Percentiles rank a stretch among this genome's conserved stretches.
Conservation (phyloP, 1,140 invertebrate species). For the Danaus melanippus region DNA sequence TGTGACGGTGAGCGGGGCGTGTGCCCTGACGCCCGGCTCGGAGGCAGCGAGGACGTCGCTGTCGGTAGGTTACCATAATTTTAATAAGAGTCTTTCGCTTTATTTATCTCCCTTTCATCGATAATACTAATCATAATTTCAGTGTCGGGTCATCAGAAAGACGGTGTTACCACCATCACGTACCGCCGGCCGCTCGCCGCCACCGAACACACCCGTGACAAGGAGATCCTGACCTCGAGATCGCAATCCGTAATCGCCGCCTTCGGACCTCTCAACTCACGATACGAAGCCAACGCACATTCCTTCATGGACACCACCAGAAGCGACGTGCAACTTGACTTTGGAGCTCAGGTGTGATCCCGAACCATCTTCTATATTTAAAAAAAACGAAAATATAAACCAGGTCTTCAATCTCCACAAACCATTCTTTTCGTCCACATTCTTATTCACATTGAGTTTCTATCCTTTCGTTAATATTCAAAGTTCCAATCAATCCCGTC, state of each 20-base stretch:
- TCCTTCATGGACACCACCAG: slow-evolving; percentile 80
- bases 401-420: no score
- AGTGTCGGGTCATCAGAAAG: slow-evolving; percentile 81
- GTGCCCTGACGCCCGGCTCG: slow-evolving; percentile 87
- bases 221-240: slow-evolving; percentile 76
- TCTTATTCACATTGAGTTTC: no score
- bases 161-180: slow-evolving; percentile 87
- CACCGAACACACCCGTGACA: slow-evolving; percentile 80
- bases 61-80: slow-evolving; percentile 65
- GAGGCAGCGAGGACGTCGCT: slow-evolving; percentile 85
- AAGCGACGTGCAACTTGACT: slow-evolving; percentile 83
- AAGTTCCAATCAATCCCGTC: no score
- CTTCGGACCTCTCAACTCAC: slow-evolving; percentile 85
- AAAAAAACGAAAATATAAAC: no score
- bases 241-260: slow-evolving; percentile 89
- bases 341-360: slow-evolving; percentile 69
- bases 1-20: slow-evolving; percentile 87
- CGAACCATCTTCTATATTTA: not conserved
- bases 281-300: slow-evolving; percentile 88
- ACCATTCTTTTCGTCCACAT: no score
- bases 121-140: slow-evolving; percentile 12
- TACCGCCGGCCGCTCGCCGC: slow-evolving; percentile 84
- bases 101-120: no score
- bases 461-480: no score
- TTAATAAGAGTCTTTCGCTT: no score